Percentiles rank a stretch among this genome's conserved stretches.
These are phyloP conservation scores for Amblyteles armatorius DNA, from an alignment of 2,888 invertebrate species.

Conservation along the genomic window DNA sequence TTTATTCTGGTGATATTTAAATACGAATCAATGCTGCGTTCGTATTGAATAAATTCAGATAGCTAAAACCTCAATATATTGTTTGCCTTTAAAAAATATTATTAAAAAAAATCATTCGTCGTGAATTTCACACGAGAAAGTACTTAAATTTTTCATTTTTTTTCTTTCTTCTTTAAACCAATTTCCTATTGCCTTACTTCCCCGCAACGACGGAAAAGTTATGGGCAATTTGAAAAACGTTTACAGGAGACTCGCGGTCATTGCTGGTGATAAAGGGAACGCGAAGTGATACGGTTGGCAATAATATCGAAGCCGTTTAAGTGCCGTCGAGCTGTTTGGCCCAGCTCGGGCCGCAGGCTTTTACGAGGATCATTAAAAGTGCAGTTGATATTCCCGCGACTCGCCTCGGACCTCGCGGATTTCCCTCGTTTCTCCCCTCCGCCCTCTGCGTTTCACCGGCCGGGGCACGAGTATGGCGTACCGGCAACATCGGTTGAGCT, in stretches of 20 bases:
- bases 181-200: conserved; percentile 18
- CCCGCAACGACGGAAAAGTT: conserved; percentile 47
- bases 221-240: conserved; percentile 58
- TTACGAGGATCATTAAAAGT: conserved; percentile 78
- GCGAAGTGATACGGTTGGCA: conserved; percentile 71
- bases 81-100: not conserved
- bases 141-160: not conserved
- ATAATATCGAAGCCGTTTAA: conserved; percentile 74
- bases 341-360: conserved; percentile 64
- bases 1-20: too few relatives aligned
- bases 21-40: too few relatives aligned
- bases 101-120: not conserved
- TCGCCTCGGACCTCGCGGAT: conserved; percentile 21
- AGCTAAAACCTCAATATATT: too few relatives aligned
- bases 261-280: conserved; percentile 39
- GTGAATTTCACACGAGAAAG: not conserved
- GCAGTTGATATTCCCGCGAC: conserved; percentile 73
- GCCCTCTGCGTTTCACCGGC: conserved; percentile 41
- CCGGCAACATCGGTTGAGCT: conserved; percentile 8
- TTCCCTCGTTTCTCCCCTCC: conserved; percentile 32
- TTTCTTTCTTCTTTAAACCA: conserved; percentile 18
- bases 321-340: conserved; percentile 58
- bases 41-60: too few relatives aligned
- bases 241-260: conserved; percentile 49
- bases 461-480: conserved; percentile 21